A percentile compares a stretch with the other conserved stretches of the same genome.
These are phyloP conservation scores for Odontamblyopus rebecca DNA, from an alignment of 2,797 vertebrate genomes.

Conservation along the genomic window DNA sequence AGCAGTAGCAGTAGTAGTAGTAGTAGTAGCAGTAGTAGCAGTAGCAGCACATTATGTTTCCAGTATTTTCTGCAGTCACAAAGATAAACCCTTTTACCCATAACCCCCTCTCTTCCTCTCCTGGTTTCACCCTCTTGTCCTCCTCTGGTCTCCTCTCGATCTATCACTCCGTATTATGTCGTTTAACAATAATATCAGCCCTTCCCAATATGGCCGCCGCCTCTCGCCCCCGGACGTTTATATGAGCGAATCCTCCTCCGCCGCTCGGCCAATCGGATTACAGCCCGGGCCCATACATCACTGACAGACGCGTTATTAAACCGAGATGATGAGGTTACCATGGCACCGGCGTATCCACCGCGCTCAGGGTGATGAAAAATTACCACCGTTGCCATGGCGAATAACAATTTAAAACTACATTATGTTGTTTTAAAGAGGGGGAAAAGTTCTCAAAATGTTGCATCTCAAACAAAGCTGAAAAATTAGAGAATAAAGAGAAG, in stretches of 20 bases:
- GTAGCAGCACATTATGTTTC: not conserved
- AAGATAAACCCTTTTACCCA: constrained; percentile 2
- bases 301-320: constrained; percentile 95
- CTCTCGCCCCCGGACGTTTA: constrained; percentile 39
- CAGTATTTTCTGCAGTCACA: constrained; percentile 1
- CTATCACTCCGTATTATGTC: constrained; percentile 75
- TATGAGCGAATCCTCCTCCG: constrained; percentile 49
- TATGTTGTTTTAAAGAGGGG: no score
- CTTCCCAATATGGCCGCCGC: constrained; percentile 52
- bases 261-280: constrained; percentile 70
- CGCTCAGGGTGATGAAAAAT: no score
- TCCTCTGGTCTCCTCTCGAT: constrained; percentile 40
- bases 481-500: no score
- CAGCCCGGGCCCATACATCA: constrained; percentile 82
- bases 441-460: no score
- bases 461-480: no score
- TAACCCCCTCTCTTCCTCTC: constrained; percentile 44
- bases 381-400: no score
- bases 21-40: no score
- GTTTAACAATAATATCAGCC: constrained; percentile 74
- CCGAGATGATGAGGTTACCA: constrained; percentile 64
- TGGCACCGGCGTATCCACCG: constrained; percentile 20
- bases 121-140: constrained; percentile 66
- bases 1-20: no score
- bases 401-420: no score